Percentiles rank a stretch among this genome's conserved stretches.
Conservation (phyloP, 2,797 vertebrate genomes). For the Denticeps clupeoides region DNA sequence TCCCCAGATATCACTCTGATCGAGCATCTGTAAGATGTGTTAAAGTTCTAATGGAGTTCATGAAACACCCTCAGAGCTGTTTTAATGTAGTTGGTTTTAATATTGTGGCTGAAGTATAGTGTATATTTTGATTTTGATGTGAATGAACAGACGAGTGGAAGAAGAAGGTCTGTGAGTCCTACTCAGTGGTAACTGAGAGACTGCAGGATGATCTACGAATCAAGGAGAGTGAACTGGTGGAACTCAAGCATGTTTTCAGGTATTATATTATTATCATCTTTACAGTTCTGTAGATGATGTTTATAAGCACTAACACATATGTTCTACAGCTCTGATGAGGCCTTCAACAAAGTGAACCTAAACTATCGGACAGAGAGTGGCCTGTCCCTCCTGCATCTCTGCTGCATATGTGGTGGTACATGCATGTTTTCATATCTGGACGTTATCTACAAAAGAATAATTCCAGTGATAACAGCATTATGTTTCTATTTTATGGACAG, state of each 20-base stretch:
- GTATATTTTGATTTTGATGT: constrained; percentile 6
- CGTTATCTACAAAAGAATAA: too few species aligned
- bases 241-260: constrained; percentile 83
- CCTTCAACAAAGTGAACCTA: constrained; percentile 86
- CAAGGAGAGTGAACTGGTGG: constrained; percentile 70
- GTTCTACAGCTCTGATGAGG: constrained; percentile 81
- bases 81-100: too few species aligned
- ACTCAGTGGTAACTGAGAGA: constrained; percentile 70
- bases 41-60: too few species aligned
- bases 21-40: too few species aligned
- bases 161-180: constrained; percentile 92
- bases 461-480: not conserved
- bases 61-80: too few species aligned
- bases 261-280: constrained; percentile 40
- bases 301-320: constrained; percentile 6
- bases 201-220: constrained; percentile 79
- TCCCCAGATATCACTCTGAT: too few species aligned
- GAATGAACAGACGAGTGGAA: constrained; percentile 98
- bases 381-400: constrained; percentile 85
- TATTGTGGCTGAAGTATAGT: too few species aligned
- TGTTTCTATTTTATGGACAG: constrained; percentile 45
- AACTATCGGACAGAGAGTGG: constrained; percentile 83
- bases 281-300: constrained; percentile 7
- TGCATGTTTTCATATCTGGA: too few species aligned
- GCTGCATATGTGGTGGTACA: constrained; percentile 81